Base-by-base conservation (phyloP, 2,113 vertebrate genomes). In the Platichthys stellatus region DNA sequence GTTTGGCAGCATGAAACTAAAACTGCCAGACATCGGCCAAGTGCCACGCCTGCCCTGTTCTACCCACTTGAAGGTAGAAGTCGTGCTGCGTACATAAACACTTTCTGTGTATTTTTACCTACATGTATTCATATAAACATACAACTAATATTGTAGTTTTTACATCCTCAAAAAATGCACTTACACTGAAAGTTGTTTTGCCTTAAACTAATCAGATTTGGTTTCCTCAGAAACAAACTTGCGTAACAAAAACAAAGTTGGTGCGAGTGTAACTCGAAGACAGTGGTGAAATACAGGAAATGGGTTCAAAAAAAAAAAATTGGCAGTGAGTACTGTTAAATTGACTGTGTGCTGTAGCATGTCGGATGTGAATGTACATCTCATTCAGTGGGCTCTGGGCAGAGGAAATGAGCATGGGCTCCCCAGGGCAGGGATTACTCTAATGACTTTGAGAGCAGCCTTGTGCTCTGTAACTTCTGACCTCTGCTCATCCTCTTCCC, bases 381-480 rank as follows among this genome's bases (percentile, higher is more conserved):
- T 88, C 70, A 78, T 77, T 82, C 80, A 71, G 66, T 78, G 60
- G 49, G 65, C 73, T 90, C 80, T 83, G 75, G 75, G 83, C 78
- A 82, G 68, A 88, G 89, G 86, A 93, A 90, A 90, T 93, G 80
- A 91, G 78, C 69, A 62, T 57, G 66, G 74, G 62, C 80, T 88
- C 90, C 87, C 86, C 80, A 77, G 86, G 87, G 88, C 72, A 85
- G 78, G 89, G 90, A 92, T 91, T 93, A 91, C 87, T 88, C 84
- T 91, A 84, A 92, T 92, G 89, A 92, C 91, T 92, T 90, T 91
- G 90, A 90, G 75, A 84, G 73, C 81, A 71, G 86, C 84, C 78
- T 86, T 78, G 78, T 86, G 80, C 2, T 4, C 81, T 74, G 57
- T 86, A 80, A 90, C 89, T 88, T 90, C 68, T 92, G 88, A 92